Evolutionary conservation across 2,888 invertebrate species (phyloP).

Genomic region (Chrysolina oricalcia): DNA sequence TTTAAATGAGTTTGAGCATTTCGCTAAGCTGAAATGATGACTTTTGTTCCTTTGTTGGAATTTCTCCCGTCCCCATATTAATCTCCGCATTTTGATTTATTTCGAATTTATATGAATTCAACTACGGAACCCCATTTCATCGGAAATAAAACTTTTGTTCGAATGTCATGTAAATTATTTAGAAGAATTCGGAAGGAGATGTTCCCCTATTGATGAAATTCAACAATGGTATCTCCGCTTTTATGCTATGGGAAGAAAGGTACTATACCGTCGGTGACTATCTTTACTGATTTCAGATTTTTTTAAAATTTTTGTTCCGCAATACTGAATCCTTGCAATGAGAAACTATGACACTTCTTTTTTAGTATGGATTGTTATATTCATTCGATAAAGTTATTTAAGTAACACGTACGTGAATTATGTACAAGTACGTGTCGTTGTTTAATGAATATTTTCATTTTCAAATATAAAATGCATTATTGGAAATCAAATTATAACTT

Average conservation of each 20-base stretch:
- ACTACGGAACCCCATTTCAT: constrained; percentile 10
- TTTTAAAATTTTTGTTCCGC: too few species aligned
- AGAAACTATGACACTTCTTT: too few species aligned
- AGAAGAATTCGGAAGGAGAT: constrained; percentile 13
- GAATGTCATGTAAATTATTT: constrained; percentile 15
- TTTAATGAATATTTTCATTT: too few species aligned
- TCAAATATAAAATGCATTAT: too few species aligned
- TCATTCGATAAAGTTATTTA: too few species aligned
- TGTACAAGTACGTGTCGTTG: too few species aligned
- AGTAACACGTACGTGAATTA: too few species aligned
- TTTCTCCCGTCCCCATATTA: neutral
- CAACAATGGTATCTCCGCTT: neutral
- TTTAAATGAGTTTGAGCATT: neutral
- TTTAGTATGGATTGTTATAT: too few species aligned
- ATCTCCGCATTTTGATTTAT: constrained; percentile 15
- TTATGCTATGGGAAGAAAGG: constrained; percentile 1
- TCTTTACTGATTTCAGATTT: too few species aligned
- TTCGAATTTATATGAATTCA: constrained; percentile 25
- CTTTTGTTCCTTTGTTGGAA: neutral
- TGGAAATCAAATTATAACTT: too few species aligned
- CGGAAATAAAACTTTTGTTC: constrained; percentile 20
- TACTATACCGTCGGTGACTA: neutral
- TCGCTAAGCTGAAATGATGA: neutral
- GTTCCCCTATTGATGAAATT: constrained; percentile 12
- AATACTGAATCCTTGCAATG: too few species aligned